Evolutionary conservation across 2,113 vertebrate species (phyloP).

Genomic region (Baryphthengus martii): DNA sequence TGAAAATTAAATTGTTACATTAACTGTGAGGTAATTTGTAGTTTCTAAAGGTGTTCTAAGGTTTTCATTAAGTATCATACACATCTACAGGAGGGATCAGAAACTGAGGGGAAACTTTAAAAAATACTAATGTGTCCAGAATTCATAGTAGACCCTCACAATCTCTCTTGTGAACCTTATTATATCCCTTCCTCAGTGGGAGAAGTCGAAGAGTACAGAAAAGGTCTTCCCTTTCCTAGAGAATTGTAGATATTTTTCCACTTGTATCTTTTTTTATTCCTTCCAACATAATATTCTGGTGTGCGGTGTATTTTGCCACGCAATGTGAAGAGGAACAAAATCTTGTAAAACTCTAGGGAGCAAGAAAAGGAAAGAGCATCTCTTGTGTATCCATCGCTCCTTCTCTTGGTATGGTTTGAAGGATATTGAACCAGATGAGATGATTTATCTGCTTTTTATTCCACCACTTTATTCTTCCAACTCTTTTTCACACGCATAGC

Average conservation of each 20-base stretch:
- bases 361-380: not conserved
- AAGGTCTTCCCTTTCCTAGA: not conserved
- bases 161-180: not conserved
- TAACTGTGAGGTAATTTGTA: not conserved
- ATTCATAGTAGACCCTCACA: not conserved
- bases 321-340: not conserved
- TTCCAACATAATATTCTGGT: not conserved
- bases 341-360: not conserved
- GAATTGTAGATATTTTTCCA: not conserved
- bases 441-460: constrained; percentile 3
- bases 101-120: not conserved
- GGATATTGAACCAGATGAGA: not conserved
- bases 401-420: not conserved
- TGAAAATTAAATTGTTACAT: constrained; percentile 14
- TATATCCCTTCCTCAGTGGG: not conserved
- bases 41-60: not conserved
- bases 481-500: not conserved
- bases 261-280: not conserved
- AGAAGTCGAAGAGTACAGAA: not conserved
- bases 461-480: not conserved
- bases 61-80: not conserved
- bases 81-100: not conserved
- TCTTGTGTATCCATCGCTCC: not conserved
- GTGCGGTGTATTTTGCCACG: not conserved
- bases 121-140: not conserved